Conservation (phyloP, 2,113 vertebrate genomes). For the Nothocercus julius region DNA sequence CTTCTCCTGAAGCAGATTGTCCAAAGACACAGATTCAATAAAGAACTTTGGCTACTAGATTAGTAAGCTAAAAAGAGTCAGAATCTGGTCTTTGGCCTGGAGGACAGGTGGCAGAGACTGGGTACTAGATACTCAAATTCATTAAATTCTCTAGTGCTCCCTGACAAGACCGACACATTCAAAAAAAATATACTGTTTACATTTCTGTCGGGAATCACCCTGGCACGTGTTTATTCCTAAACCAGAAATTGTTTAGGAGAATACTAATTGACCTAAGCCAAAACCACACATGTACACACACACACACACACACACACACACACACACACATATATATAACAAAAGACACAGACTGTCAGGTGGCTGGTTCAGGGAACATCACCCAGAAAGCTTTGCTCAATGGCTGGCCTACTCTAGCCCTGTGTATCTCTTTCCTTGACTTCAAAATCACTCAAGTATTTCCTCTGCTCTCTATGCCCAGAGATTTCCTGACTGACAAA, state of each 20-base stretch:
- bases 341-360: not conserved
- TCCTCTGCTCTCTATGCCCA: not conserved
- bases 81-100: not conserved
- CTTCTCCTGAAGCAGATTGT: not conserved
- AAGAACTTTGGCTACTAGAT: not conserved
- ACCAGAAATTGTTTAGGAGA: not conserved
- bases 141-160: not conserved
- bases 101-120: not conserved
- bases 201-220: not conserved
- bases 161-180: not conserved
- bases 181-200: not conserved
- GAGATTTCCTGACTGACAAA: not conserved
- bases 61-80: not conserved
- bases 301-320: not conserved
- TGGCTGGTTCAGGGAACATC: not conserved
- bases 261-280: not conserved
- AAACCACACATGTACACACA: not conserved
- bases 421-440: not conserved
- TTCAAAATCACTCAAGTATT: not conserved
- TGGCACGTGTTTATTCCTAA: not conserved
- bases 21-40: not conserved
- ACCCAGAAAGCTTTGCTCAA: not conserved
- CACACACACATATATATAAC: too few species aligned
- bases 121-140: not conserved
- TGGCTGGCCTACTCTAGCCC: not conserved